Conservation (phyloP, 1,140 invertebrate genomes). For the Periplaneta americana region DNA sequence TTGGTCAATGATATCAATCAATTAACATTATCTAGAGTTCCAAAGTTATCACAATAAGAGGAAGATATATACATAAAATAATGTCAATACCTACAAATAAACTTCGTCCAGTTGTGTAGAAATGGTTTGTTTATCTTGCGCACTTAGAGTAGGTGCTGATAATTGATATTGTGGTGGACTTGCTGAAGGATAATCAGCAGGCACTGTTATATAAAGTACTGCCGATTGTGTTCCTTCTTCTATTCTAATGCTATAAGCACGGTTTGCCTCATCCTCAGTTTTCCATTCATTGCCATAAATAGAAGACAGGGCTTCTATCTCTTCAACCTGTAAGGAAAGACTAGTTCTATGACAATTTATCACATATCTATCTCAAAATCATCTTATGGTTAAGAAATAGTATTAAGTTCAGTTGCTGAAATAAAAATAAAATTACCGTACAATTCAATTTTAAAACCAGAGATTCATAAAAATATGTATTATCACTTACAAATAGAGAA, state of each 20-base stretch:
- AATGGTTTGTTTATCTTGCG: slow-evolving; percentile 48
- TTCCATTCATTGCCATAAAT: slow-evolving; percentile 70
- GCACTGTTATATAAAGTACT: slow-evolving; percentile 51
- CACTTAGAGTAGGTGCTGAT: slow-evolving; percentile 63
- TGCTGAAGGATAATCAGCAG: slow-evolving; percentile 55
- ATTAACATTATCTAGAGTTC: no score
- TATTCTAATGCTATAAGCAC: slow-evolving; percentile 52
- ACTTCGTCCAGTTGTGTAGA: slow-evolving; percentile 52
- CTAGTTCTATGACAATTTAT: no score
- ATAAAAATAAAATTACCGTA: no score
- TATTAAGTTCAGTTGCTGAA: no score
- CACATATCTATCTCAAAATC: no score
- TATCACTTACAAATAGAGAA: no score
- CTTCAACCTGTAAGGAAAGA: slow-evolving; percentile 49
- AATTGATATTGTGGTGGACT: slow-evolving; percentile 63
- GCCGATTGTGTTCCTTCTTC: slow-evolving; percentile 41
- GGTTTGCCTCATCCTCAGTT: slow-evolving; percentile 47
- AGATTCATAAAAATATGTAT: no score
- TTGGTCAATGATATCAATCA: no score
- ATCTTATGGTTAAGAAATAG: no score
- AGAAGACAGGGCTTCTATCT: slow-evolving; percentile 66
- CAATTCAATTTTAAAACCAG: no score
- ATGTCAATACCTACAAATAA: slow-evolving; percentile 62
- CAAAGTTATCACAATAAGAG: no score
- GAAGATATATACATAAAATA: no score